Percentiles rank a stretch among this genome's conserved stretches.
Conservation (phyloP, 2,888 invertebrate species). For the Syrphus vitripennis region DNA sequence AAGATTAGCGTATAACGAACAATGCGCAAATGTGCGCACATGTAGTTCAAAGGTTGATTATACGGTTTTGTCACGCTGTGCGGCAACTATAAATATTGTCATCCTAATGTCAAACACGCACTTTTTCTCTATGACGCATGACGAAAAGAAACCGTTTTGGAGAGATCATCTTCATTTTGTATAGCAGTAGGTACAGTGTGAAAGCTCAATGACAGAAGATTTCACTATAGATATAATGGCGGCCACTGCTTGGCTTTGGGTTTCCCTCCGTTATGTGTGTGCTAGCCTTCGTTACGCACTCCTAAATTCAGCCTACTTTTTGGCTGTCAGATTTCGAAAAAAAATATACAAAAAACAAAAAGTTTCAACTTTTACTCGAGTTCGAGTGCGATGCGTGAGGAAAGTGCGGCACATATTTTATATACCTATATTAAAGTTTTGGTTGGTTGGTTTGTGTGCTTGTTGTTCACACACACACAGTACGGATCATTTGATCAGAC, state of each 20-base stretch:
- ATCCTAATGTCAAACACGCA: neutral
- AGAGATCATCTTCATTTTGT: constrained; percentile 6
- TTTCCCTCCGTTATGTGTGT: neutral
- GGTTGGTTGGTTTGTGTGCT: neutral
- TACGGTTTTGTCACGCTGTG: neutral
- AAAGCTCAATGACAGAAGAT: constrained; percentile 33
- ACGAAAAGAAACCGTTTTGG: neutral
- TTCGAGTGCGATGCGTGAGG: constrained; percentile 29
- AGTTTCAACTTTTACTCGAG: constrained; percentile 60
- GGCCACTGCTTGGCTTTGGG: neutral
- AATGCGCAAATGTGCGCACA: neutral
- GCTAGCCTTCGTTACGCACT: constrained; percentile 61
- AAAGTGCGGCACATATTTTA: constrained; percentile 52
- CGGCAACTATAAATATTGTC: neutral
- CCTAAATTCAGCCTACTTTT: constrained; percentile 66
- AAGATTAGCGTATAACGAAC: neutral
- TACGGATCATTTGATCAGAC: neutral
- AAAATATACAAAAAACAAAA: constrained; percentile 15
- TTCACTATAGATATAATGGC: constrained; percentile 24
- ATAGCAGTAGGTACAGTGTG: neutral
- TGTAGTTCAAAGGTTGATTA: constrained; percentile 6
- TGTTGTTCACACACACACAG: neutral
- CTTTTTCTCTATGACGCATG: neutral
- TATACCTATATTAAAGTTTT: neutral
- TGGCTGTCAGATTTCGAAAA: constrained; percentile 60